These are phyloP conservation scores for Gymnothorax reevesii DNA, from an alignment of 2,797 vertebrate species.

Conservation along the genomic window DNA sequence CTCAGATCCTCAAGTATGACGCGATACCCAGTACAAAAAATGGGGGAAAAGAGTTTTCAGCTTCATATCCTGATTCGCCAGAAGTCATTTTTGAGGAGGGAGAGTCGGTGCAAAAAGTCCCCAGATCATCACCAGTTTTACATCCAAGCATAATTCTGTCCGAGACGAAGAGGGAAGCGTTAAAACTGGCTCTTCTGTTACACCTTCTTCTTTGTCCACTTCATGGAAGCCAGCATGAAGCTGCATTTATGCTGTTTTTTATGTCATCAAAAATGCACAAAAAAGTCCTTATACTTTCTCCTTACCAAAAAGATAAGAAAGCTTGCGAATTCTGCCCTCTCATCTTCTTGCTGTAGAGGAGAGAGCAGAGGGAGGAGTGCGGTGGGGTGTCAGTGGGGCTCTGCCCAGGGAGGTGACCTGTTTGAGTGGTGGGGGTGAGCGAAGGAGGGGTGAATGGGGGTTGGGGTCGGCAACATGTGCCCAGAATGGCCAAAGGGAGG, in stretches of 20 bases:
- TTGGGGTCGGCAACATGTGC: slow-evolving; percentile 93
- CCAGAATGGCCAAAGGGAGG: slow-evolving; percentile 88
- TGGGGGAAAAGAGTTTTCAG: slow-evolving; percentile 29
- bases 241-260: slow-evolving; percentile 41
- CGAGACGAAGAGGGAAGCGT: slow-evolving; percentile 54
- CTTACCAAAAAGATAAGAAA: neutral
- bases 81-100: slow-evolving; percentile 35
- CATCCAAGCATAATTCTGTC: slow-evolving; percentile 42
- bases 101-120: slow-evolving; percentile 28
- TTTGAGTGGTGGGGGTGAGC: slow-evolving; percentile 90
- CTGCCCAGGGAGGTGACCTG: slow-evolving; percentile 96
- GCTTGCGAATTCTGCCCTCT: slow-evolving; percentile 45
- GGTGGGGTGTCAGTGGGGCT: slow-evolving; percentile 52
- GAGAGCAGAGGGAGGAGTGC: neutral
- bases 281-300: slow-evolving; percentile 46
- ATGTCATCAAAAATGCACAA: slow-evolving; percentile 47
- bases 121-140: slow-evolving; percentile 32
- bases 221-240: slow-evolving; percentile 48
- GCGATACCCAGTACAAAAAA: slow-evolving; percentile 60
- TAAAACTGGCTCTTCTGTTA: slow-evolving; percentile 47
- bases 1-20: slow-evolving; percentile 55
- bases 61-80: slow-evolving; percentile 32
- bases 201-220: slow-evolving; percentile 45
- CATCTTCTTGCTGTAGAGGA: slow-evolving; percentile 33
- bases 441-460: slow-evolving; percentile 91